A percentile compares a stretch with the other conserved stretches of the same genome.
Conservation (phyloP, 2,797 vertebrate genomes). For the Xyrichtys novacula region DNA sequence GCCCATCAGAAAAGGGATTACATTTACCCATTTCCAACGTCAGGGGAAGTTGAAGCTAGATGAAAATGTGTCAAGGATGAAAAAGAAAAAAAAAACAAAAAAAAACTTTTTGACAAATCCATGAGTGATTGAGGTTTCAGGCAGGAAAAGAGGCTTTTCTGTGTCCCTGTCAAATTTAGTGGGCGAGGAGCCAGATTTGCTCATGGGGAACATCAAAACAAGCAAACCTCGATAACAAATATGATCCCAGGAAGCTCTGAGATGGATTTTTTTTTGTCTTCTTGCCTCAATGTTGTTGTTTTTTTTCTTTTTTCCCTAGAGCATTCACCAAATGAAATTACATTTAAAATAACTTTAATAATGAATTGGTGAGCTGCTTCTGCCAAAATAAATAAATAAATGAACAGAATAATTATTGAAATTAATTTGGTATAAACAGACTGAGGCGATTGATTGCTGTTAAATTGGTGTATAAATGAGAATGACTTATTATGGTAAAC, state of each 20-base stretch:
- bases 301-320: neutral
- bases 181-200: constrained; percentile 45
- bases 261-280: constrained; percentile 10
- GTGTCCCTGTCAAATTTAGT: constrained; percentile 53
- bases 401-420: constrained; percentile 13
- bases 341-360: constrained; percentile 3
- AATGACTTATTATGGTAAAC: neutral
- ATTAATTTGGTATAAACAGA: constrained; percentile 19
- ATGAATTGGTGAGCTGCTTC: constrained; percentile 13
- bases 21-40: constrained; percentile 63
- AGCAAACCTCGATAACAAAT: constrained; percentile 43
- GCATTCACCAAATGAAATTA: constrained; percentile 2
- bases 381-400: constrained; percentile 1
- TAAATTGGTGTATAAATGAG: constrained; percentile 1
- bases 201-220: constrained; percentile 61
- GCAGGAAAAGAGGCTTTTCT: constrained; percentile 62
- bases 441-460: neutral
- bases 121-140: constrained; percentile 63
- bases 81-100: neutral
- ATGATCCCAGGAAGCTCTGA: constrained; percentile 16
- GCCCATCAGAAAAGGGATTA: constrained; percentile 77
- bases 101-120: constrained; percentile 60
- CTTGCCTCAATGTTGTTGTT: constrained; percentile 8
- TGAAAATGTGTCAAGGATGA: constrained; percentile 63
- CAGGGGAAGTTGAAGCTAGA: constrained; percentile 54